Conservation (phyloP, 2,113 vertebrate genomes). For the Nannospalax galili region DNA sequence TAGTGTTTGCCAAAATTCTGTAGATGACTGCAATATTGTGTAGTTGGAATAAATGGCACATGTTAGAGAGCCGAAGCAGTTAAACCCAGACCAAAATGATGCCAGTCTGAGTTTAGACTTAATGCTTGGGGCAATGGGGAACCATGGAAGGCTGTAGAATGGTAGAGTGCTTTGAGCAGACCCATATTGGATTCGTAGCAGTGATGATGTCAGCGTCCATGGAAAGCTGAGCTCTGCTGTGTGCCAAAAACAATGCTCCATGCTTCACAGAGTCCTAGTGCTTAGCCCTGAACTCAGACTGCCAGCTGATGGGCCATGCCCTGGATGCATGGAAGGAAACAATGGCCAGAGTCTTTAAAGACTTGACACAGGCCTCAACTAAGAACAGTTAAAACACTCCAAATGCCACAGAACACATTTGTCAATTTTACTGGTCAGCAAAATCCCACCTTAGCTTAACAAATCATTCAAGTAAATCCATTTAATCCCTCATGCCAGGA, state of each 20-base stretch:
- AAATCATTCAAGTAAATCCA: not conserved
- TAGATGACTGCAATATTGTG: not conserved
- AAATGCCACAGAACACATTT: not conserved
- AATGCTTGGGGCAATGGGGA: not conserved
- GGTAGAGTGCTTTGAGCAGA: too few relatives aligned
- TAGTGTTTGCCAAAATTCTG: not conserved
- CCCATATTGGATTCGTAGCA: not conserved
- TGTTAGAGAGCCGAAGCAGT: not conserved
- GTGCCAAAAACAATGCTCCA: not conserved
- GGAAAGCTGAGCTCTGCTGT: not conserved
- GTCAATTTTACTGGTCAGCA: not conserved
- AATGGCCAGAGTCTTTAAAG: not conserved
- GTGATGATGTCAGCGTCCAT: not conserved
- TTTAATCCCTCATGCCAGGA: constrained; percentile 1
- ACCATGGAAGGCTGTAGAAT: not conserved
- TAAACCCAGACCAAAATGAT: too few relatives aligned
- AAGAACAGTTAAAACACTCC: not conserved
- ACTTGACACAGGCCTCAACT: not conserved
- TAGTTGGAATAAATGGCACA: not conserved
- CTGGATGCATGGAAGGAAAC: not conserved
- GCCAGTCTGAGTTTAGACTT: not conserved
- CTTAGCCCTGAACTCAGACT: not conserved
- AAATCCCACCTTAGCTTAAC: not conserved
- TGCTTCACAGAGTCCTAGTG: not conserved
- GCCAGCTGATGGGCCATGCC: not conserved